These are phyloP conservation scores for Drosophila nr. fundita DNA, from an alignment of 2,888 invertebrate species.

Conservation along the genomic window DNA sequence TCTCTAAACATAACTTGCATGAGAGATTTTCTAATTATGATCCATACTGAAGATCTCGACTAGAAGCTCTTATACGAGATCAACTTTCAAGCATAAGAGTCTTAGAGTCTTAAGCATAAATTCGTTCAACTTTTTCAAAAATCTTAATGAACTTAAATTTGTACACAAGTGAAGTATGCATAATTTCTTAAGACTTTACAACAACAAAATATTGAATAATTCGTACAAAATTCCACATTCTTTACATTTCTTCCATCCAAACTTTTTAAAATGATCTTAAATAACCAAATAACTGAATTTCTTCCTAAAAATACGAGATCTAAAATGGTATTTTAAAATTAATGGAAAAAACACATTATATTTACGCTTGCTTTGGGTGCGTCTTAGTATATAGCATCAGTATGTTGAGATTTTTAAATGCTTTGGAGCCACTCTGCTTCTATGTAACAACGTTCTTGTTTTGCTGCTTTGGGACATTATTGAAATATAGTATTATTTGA, in stretches of 20 bases:
- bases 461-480: not conserved
- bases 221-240: not conserved
- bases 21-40: slow-evolving; percentile 4
- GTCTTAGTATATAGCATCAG: not conserved
- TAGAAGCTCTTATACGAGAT: not conserved
- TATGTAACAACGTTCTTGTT: not conserved
- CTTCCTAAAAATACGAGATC: not conserved
- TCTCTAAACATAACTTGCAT: slow-evolving; percentile 7
- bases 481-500: not conserved
- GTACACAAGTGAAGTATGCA: not conserved
- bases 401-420: not conserved
- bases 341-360: not conserved
- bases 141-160: not conserved
- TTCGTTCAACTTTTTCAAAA: not conserved
- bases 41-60: not conserved
- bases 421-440: not conserved
- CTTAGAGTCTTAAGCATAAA: not conserved
- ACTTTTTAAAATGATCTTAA: not conserved
- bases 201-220: not conserved
- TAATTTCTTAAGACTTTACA: not conserved
- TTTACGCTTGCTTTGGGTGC: not conserved
- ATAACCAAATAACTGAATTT: not conserved
- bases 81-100: not conserved
- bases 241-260: not conserved
- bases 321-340: not conserved